Evolutionary conservation across 2,888 invertebrate genomes (phyloP), one percentile per base, ranked within the genome.

Genomic region (Hirtodrosophila trivittata): DNA sequence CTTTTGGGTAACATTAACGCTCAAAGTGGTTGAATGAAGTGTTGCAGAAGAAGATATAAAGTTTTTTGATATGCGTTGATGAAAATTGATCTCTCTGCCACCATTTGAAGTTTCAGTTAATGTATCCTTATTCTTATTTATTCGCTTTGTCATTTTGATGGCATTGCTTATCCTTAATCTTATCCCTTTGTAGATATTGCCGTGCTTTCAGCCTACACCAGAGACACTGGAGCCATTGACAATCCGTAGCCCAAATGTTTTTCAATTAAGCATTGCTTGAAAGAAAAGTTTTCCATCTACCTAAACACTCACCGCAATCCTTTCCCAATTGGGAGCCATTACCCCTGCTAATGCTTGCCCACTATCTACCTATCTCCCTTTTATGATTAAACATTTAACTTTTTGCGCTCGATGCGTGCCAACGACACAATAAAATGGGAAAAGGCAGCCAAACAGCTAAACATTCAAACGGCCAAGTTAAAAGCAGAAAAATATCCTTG

Each of bases 361-460:
- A 21, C 18, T 54, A 50, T 65, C 45, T 41, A 54, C 54, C 39
- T 59, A 55, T 18, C 33, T 49, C 37, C 2, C 56, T 62, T 68
- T 71, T 69, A 60, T 71, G 80, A 76, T 74, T 77, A 80, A 75
- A 60, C 72, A 77, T 75, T 77, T 72, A 70, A 77, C 63, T 75
- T 75, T 72, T 51, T 58, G 71, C 66, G 60, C 64, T 47, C 65
- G 45, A 39, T 76, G 78, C 80, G 74, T 80, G 77, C 76, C 78
- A 80, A 75, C 58, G 78, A 78, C 78, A 82, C 74, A 73, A 68
- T 64, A 64, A 78, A 75, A 75, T 68, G 60, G n/a, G 28, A n/a
- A 52, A 60, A 59, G 75, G 66, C n/a, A n/a, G n/a, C n/a, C n/a
- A n/a, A n/a, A 51, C 58, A 69, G 49, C 38, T 26, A 49, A 42